phyloP scores from a whole-genome alignment of 1,140 invertebrate species.

The Lamellibrachia luymesi region DNA sequence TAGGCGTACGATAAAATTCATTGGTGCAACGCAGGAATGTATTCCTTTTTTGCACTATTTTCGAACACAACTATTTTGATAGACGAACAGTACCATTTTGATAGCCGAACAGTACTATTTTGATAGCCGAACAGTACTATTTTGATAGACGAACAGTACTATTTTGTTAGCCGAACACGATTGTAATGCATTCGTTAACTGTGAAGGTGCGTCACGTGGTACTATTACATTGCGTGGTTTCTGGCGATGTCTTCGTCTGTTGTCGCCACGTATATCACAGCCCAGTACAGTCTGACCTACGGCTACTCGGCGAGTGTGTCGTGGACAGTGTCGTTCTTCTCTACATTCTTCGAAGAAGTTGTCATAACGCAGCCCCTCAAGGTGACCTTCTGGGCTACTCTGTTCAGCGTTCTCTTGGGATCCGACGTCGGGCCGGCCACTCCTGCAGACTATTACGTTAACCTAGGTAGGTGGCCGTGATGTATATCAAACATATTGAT shows the following conservation, averaged over 20 bases:
- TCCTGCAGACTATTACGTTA: neutral
- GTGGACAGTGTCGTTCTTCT: neutral
- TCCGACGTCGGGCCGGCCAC: neutral
- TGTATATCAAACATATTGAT: neutral
- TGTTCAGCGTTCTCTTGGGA: neutral
- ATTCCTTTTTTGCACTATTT: neutral
- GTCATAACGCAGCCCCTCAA: neutral
- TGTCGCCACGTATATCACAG: neutral
- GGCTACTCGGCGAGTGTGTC: neutral
- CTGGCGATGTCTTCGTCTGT: neutral
- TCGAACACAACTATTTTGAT: too few species aligned
- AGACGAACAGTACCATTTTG: too few species aligned
- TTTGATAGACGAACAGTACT: neutral
- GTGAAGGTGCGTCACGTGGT: neutral
- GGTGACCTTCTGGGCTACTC: neutral
- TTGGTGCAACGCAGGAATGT: too few species aligned
- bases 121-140: neutral
- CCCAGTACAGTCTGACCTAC: neutral
- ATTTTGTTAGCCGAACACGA: neutral
- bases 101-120: neutral
- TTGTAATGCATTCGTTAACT: neutral
- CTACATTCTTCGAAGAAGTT: neutral
- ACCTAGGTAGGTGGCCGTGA: neutral
- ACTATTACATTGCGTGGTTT: neutral
- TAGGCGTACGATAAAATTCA: too few species aligned